Base-by-base conservation (phyloP, 2,888 invertebrate genomes). In the Bombylius major region DNA sequence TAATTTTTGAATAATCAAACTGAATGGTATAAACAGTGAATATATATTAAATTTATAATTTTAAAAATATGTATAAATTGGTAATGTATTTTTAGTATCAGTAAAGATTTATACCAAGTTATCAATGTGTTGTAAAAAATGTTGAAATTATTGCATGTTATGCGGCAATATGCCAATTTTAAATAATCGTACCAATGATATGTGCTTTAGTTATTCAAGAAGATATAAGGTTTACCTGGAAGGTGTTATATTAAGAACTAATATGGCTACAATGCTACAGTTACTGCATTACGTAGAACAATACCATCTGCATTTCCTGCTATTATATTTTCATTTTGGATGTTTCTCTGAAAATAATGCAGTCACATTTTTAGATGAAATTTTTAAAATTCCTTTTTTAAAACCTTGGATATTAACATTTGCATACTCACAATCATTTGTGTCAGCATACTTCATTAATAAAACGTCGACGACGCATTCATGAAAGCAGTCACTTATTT, bases 311-410 rank as follows among this genome's bases (percentile, higher is more conserved):
- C 98, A 58, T 97, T 99, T 62, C 88, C 96, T 72, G 91, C 89
- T 86, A 73, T 99, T 61, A 91, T 91, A 62, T 99, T 99, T 87
- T 83, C 99, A 69, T 98, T n/a, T 97, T 64, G 98, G 99, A 64
- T 98, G 99, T 60, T 98, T 98, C 76, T 93, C 94, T 55, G 99
- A 99, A 74, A 95, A 96, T 69, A 97, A 98, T 68, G 97, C 98
- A 12, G 89, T 97, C 5, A 84, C 96, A 59, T 87, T 99, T 76
- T 81, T 99, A 77, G 90, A 95, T 75, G 96, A 96, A 65, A 98
- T 99, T 78, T 99, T 99, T 79, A 82, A 86, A 59, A 83, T 81
- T 63, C 76, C 79, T 46, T 80, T 85, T 62, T 87, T 87, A 79
- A 92, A 91, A 77, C 98, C 98, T 58, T 99, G 99, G 99, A 84